Evolutionary conservation across 2,113 vertebrate species (phyloP), one percentile per base, ranked within the genome.

Genomic region (Tapirus terrestris): DNA sequence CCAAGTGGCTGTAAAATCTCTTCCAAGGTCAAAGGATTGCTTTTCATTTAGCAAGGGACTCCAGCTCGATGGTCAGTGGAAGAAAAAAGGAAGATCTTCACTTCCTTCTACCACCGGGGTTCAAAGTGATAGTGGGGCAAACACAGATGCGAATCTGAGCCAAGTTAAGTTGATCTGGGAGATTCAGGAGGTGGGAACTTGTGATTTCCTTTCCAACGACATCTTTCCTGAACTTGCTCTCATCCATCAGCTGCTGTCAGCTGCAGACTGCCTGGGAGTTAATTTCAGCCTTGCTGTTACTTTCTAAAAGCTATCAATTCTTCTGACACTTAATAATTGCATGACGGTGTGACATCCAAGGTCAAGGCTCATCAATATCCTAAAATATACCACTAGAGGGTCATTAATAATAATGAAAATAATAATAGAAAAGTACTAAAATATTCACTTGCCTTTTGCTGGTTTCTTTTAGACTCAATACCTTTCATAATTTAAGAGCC

Each of bases 331-430:
- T 96, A 89, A 89, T 96, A 96, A 97, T 96, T 80, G 81, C 75
- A 85, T 21, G 65, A 72, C 36, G 53, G 31, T 60, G 58, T 88
- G 95, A 31, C 39, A 94, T 80, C 45, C 80, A 96, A 96, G 96
- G 96, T 97, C 97, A 94, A 84, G 90, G 60, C 79, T 92, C 90
- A 96, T 96, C 96, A 97, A 21, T 95, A 96, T 92, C 93, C 92
- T 76, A 98, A 96, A 96, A 96, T 97, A 97, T 80, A 70, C 80
- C 90, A 85, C 75, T 20, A 73, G 87, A 70, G 63, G 72, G 65
- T 96, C 95, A 98, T 98, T 97, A 98, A 98, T 98, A 97, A 92
- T 98, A 96, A 98, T 98, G 97, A 97, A 95, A 97, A 96, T 97
- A 96, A 91, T 97, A 97, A 97, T 96, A 96, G 96, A 93, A 92